These are phyloP conservation scores for Siphlonurus alternatus DNA, from an alignment of 2,888 invertebrate genomes.

Conservation along the genomic window DNA sequence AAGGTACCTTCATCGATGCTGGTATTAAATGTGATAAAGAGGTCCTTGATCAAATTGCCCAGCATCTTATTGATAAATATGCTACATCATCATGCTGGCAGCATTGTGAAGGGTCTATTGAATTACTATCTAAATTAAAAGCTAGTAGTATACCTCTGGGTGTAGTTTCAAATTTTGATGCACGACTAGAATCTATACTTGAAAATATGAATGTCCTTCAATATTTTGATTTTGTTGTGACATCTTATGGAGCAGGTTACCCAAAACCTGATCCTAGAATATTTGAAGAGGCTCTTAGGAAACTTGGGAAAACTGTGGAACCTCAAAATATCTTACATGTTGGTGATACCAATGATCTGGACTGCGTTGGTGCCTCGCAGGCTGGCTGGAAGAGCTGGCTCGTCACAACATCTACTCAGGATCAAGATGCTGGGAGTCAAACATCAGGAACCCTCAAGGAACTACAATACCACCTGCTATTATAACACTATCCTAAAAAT, in stretches of 20 bases:
- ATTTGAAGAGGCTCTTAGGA: conserved; percentile 43
- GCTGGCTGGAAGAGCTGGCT: conserved; percentile 48
- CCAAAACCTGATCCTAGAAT: conserved; percentile 62
- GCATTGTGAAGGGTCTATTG: conserved; percentile 42
- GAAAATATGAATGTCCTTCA: conserved; percentile 42
- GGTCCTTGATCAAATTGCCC: conserved; percentile 33
- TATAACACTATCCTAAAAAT: no score
- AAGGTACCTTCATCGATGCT: conserved; percentile 41
- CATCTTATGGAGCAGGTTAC: conserved; percentile 54
- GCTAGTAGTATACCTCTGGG: conserved; percentile 38
- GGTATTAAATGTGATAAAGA: conserved; percentile 23
- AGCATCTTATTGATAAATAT: conserved; percentile 48
- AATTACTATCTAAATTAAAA: conserved; percentile 43
- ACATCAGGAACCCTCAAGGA: not conserved
- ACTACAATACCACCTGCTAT: not conserved
- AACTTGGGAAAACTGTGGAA: conserved; percentile 12
- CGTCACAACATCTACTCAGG: not conserved
- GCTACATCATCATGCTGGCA: conserved; percentile 58
- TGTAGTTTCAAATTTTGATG: conserved; percentile 80
- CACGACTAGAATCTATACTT: conserved; percentile 52
- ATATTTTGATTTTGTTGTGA: conserved; percentile 63
- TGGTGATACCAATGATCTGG: conserved; percentile 58
- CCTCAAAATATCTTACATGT: conserved; percentile 60
- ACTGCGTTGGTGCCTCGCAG: conserved; percentile 57
- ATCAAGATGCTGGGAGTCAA: not conserved